Base-by-base conservation (phyloP, 2,888 invertebrate genomes). In the Pemphredon lugubris region DNA sequence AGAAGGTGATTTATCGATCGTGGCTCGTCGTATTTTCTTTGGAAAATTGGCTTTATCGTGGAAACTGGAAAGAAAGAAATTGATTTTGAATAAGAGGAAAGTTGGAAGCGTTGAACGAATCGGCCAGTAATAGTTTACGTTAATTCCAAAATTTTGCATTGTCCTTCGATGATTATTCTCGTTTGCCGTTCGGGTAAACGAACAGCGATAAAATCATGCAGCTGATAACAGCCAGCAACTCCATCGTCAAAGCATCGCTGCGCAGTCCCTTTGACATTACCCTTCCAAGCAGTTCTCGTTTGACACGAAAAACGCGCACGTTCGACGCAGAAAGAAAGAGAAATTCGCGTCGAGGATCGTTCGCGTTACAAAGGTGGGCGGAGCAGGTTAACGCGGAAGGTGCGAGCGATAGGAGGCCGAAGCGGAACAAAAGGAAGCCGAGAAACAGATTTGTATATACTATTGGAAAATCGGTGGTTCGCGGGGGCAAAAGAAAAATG, bases 381-480 rank as follows among this genome's bases (percentile, higher is more conserved):
- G 39, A 13, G 6, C n/a, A 23, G 13, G 14, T 14, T n/a, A 14
- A 23, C 14, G 14, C 9, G 14, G 48, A 2, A 7, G 51, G 26
- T 13, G 23, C 42, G 9, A 30, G 21, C 40, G 16, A 48, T 59
- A 51, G 64, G 70, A 63, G 70, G 59, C 63, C 69, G 21, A 40
- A 18, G 34, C 11, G 50, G 44, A 66, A 73, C 68, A 64, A 78
- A 71, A 74, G 78, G 64, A 71, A 66, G 47, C 60, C 55, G 59
- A 51, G 60, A 63, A 80, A 84, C 77, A 79, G 84, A 86, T 86
- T 87, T 84, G 82, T 84, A 68, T 82, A 79, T 70, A 54, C 59
- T 42, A 57, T 55, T 47, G 48, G 65, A 57, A 64, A 40, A 65
- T 70, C 63, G 59, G 26, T 44, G 72, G 34, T 45, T 44, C 40